phyloP scores from a whole-genome alignment of 2,888 invertebrate species.

The Cheilosia vernalis region DNA sequence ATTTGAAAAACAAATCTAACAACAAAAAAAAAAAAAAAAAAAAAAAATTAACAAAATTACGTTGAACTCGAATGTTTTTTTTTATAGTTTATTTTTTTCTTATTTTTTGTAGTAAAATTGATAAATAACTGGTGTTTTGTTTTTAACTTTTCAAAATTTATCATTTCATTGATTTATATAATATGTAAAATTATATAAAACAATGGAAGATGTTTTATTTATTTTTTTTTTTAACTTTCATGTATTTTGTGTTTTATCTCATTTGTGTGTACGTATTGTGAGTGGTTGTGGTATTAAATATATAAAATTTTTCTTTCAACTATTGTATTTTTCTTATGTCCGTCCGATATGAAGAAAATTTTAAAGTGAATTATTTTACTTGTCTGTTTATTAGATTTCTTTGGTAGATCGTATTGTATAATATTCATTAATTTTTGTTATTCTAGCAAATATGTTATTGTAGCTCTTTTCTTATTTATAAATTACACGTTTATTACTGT shows the following conservation, averaged over 20 bases:
- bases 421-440: constrained; percentile 20
- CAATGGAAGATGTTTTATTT: constrained; percentile 34
- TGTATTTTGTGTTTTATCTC: constrained; percentile 66
- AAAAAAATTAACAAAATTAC: constrained; percentile 75
- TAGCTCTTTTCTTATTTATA: constrained; percentile 13
- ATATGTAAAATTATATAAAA: constrained; percentile 63
- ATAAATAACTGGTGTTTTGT: constrained; percentile 74
- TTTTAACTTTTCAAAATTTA: constrained; percentile 58
- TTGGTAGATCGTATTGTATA: constrained; percentile 42
- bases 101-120: constrained; percentile 76
- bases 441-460: not conserved
- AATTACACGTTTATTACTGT: constrained; percentile 11
- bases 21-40: constrained; percentile 16
- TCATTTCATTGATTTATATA: constrained; percentile 55
- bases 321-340: constrained; percentile 38
- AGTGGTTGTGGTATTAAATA: constrained; percentile 55
- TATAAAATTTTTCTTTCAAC: constrained; percentile 59
- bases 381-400: constrained; percentile 71
- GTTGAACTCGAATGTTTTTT: constrained; percentile 77
- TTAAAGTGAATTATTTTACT: constrained; percentile 65
- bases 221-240: constrained; percentile 68
- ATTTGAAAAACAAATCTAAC: constrained; percentile 33
- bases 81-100: constrained; percentile 62
- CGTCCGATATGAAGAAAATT: constrained; percentile 30
- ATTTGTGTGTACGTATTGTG: constrained; percentile 60